Evolutionary conservation across 2,797 vertebrate species (phyloP).

Genomic region (Pampus argenteus): DNA sequence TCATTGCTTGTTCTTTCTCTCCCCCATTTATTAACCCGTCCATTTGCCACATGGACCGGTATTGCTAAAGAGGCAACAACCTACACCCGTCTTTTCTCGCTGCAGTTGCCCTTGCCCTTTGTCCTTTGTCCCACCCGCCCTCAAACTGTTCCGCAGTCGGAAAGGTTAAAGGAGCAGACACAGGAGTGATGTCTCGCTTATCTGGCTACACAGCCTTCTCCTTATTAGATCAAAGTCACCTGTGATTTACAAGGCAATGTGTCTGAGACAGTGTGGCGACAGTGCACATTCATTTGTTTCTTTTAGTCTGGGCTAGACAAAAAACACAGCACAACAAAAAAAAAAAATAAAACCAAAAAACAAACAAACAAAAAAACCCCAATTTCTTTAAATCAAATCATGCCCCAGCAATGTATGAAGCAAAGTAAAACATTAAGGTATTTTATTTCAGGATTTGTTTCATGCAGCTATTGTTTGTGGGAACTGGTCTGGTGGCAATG

Average conservation of each 20-base stretch:
- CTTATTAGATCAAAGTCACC: conserved; percentile 73
- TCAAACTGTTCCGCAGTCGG: conserved; percentile 32
- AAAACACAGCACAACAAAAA: conserved; percentile 3
- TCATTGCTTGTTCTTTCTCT: conserved; percentile 43
- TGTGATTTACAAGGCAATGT: conserved; percentile 57
- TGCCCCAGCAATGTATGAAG: background rate
- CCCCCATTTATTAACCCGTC: conserved; percentile 67
- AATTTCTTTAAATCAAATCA: too few species aligned
- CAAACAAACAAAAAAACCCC: too few species aligned
- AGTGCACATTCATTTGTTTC: conserved; percentile 39
- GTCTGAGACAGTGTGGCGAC: conserved; percentile 53
- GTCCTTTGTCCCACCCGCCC: conserved; percentile 41
- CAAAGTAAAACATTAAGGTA: conserved; percentile 7
- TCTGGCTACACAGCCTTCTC: conserved; percentile 33
- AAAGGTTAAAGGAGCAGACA: conserved; percentile 69
- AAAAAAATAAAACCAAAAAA: too few species aligned
- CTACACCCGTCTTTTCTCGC: conserved; percentile 36
- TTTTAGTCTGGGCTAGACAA: conserved; percentile 23
- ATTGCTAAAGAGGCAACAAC: conserved; percentile 55
- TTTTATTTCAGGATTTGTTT: conserved; percentile 21
- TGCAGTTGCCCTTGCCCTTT: conserved; percentile 30
- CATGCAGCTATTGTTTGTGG: conserved; percentile 10
- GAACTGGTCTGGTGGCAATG: conserved; percentile 27
- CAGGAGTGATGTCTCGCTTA: conserved; percentile 70
- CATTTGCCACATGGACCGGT: conserved; percentile 65